Evolutionary conservation across 2,797 vertebrate species (phyloP).

Genomic region (Mallotus villosus): DNA sequence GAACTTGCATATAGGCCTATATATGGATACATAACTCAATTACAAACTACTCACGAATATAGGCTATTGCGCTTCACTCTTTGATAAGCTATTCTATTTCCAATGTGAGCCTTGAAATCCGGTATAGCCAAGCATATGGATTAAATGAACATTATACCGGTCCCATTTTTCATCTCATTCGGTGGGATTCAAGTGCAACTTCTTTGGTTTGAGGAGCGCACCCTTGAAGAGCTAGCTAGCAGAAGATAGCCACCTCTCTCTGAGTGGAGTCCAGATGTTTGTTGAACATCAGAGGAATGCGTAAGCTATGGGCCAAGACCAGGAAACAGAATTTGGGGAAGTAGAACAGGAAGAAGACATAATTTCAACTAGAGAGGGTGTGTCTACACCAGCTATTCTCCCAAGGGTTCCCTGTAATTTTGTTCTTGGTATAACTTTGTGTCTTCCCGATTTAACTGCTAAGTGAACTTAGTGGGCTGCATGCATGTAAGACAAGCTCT

Average conservation of each 20-base stretch:
- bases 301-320: slow-evolving; percentile 24
- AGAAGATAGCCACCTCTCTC: background rate
- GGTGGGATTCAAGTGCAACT: background rate
- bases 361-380: slow-evolving; percentile 62
- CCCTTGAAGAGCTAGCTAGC: background rate
- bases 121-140: background rate
- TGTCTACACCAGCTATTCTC: slow-evolving; percentile 65
- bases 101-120: too few relatives aligned
- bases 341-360: slow-evolving; percentile 41
- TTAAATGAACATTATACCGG: background rate
- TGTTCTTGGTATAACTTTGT: slow-evolving; percentile 33
- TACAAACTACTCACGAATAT: background rate
- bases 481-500: slow-evolving; percentile 12
- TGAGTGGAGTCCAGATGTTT: background rate
- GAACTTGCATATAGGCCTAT: background rate
- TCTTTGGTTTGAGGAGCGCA: background rate
- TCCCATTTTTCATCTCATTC: background rate
- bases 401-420: slow-evolving; percentile 70
- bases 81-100: too few relatives aligned
- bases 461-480: background rate
- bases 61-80: background rate
- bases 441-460: slow-evolving; percentile 27
- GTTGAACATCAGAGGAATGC: background rate
- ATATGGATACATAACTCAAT: background rate
- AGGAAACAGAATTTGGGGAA: slow-evolving; percentile 13